Conservation (phyloP, 2,797 vertebrate species). For the Meda fulgida region DNA sequence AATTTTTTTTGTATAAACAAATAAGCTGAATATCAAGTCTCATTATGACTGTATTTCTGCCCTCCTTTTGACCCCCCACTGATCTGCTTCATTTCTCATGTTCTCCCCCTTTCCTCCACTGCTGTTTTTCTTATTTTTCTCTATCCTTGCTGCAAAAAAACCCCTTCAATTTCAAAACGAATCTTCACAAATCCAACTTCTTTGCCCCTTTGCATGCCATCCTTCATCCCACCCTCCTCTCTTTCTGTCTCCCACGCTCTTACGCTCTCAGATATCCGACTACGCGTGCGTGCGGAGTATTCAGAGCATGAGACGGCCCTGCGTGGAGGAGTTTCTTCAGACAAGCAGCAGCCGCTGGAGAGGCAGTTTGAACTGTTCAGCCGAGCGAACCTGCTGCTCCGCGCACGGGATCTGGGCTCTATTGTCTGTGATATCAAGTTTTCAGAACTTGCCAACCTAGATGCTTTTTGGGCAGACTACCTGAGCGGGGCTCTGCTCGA, state of each 20-base stretch:
- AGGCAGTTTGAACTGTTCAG: slow-evolving; percentile 90
- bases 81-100: slow-evolving; percentile 29
- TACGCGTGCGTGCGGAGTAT: slow-evolving; percentile 90
- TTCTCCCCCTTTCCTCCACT: slow-evolving; percentile 21
- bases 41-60: slow-evolving; percentile 31
- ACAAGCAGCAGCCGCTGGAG: slow-evolving; percentile 87
- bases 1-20: background rate
- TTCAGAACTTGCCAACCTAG: slow-evolving; percentile 89
- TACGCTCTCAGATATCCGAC: slow-evolving; percentile 81
- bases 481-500: slow-evolving; percentile 89
- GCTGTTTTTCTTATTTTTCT: slow-evolving; percentile 33
- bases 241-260: slow-evolving; percentile 34
- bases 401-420: slow-evolving; percentile 87
- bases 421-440: slow-evolving; percentile 95
- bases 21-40: slow-evolving; percentile 10
- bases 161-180: background rate
- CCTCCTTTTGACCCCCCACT: slow-evolving; percentile 22
- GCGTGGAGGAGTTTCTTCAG: slow-evolving; percentile 84
- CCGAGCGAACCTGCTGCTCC: slow-evolving; percentile 85
- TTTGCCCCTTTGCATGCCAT: slow-evolving; percentile 5
- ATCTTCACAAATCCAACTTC: slow-evolving; percentile 21
- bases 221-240: slow-evolving; percentile 18
- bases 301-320: slow-evolving; percentile 87
- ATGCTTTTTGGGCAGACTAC: slow-evolving; percentile 93
- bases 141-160: slow-evolving; percentile 5